Evolutionary conservation across 2,113 vertebrate genomes (phyloP).

Genomic region (Periophthalmus modestus): DNA sequence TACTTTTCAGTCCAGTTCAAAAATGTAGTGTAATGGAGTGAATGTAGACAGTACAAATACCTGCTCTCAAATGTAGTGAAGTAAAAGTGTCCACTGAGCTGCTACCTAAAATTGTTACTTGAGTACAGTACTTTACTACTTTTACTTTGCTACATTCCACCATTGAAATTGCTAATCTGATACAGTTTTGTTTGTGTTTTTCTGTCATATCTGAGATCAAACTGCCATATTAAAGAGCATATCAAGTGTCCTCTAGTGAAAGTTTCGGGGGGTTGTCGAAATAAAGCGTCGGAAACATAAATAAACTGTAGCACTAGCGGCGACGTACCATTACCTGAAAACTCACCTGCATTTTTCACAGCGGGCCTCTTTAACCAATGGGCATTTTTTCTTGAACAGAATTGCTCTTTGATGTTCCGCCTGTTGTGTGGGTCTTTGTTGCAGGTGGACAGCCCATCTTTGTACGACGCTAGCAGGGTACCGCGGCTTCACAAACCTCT

Average conservation of each 20-base stretch:
- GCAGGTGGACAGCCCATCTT: conserved; percentile 47
- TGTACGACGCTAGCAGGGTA: conserved; percentile 42
- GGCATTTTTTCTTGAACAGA: conserved; percentile 8
- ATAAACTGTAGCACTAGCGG: conserved; percentile 29
- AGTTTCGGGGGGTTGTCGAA: conserved; percentile 15
- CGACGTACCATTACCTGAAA: conserved; percentile 51
- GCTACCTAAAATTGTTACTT: too few species aligned
- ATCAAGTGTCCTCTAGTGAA: not conserved
- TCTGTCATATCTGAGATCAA: not conserved
- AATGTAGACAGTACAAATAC: too few species aligned
- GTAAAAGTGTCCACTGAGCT: too few species aligned
- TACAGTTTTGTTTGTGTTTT: not conserved
- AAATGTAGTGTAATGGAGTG: too few species aligned
- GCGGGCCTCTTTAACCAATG: conserved; percentile 34
- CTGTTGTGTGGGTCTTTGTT: conserved; percentile 58
- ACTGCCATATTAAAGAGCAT: not conserved
- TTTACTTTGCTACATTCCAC: too few species aligned
- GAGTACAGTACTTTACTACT: too few species aligned
- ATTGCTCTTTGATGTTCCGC: conserved; percentile 56
- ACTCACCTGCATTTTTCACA: conserved; percentile 62
- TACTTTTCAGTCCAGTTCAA: too few species aligned
- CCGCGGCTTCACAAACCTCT: conserved; percentile 49
- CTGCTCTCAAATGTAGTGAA: too few species aligned
- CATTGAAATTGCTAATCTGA: not conserved
- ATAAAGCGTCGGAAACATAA: conserved; percentile 20